Evolutionary conservation across 2,797 vertebrate genomes (phyloP), one percentile per base, ranked within the genome.

Genomic region (Leptatherina wallacei): DNA sequence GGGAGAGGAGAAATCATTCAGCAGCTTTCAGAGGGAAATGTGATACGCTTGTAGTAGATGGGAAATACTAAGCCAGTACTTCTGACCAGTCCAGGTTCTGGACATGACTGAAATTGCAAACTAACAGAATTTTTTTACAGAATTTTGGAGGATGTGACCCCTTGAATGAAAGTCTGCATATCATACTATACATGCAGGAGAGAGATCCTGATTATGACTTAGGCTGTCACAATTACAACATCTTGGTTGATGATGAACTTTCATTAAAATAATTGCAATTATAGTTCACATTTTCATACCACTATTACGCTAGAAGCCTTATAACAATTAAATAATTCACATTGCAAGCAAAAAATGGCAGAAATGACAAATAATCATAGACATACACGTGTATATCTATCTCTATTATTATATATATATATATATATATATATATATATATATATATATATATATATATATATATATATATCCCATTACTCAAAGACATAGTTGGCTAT

Each of bases 1-100:
- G 87, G 85, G 84, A 85, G 89, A 88, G 86, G 86, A 84, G 81
- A 85, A 93, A 93, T 93, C 88, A 91, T 94, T 92, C 89, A 92
- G 88, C 87, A 75, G 88, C 88, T 93, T 90, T 85, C 85, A 90
- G 77, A 87, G 76, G 79, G 87, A 85, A 90, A 85, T 78, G 88
- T 75, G 85, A 92, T 84, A 89, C 57, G 75, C 82, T 79, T 85
- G 91, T 91, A 90, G 84, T 86, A 54, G 82, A 88, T 85, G 82
- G 76, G 85, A 88, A 92, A 90, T 85, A 86, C 83, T 78, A 75
- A 89, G 84, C 73, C 72, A 72, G 84, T 78, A 85, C 75, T 71
- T 86, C 63, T 84, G 88, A 87, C 87, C 85, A 71, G 76, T 61
- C 72, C 61, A 77, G 69, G 72, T 79, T 87, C 65, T 36, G 62